phyloP scores from a whole-genome alignment of 2,888 invertebrate species.

The Timema cristinae region DNA sequence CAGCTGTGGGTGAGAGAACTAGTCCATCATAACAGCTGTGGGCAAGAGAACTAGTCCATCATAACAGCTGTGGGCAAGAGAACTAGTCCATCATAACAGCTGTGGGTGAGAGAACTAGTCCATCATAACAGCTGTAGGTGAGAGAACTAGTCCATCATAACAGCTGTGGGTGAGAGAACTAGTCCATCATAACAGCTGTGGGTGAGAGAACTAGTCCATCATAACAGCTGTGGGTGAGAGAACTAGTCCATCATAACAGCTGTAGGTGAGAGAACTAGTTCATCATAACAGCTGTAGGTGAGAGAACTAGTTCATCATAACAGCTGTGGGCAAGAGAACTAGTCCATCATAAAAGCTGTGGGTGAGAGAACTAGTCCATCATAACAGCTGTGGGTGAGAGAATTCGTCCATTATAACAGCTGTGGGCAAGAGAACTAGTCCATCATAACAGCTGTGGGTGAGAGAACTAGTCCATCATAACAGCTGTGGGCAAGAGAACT shows the following conservation, averaged over 20 bases:
- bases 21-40: slow-evolving; percentile 95
- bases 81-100: too few species aligned
- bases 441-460: too few species aligned
- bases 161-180: too few species aligned
- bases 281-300: too few species aligned
- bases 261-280: slow-evolving; percentile 44
- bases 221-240: too few species aligned
- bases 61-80: too few species aligned
- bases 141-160: too few species aligned
- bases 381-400: too few species aligned
- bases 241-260: slow-evolving; percentile 91
- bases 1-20: too few species aligned
- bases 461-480: slow-evolving; percentile 75
- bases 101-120: too few species aligned
- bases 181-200: slow-evolving; percentile 95
- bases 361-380: too few species aligned
- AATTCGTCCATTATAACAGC: slow-evolving; percentile 98
- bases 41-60: slow-evolving; percentile 19
- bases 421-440: slow-evolving; percentile 44
- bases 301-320: slow-evolving; percentile 58
- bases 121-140: slow-evolving; percentile 82
- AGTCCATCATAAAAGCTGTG: too few species aligned
- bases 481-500: slow-evolving; percentile 62
- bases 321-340: slow-evolving; percentile 62
- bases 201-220: slow-evolving; percentile 18